Conservation (phyloP, 2,888 invertebrate genomes). For the Leptinotarsa haldemani region DNA sequence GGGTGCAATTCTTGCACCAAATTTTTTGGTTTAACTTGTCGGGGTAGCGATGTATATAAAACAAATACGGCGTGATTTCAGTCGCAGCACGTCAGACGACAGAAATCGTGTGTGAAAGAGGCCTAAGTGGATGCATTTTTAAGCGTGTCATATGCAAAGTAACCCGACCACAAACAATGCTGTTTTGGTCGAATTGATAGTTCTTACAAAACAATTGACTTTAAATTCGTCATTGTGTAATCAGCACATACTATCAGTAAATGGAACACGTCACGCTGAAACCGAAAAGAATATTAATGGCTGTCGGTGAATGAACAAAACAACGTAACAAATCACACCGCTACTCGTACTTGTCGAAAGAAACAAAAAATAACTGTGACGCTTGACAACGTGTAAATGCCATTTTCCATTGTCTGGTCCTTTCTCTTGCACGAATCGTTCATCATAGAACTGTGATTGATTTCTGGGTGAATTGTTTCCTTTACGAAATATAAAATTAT, state of each 20-base stretch:
- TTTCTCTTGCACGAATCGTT: neutral
- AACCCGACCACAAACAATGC: conserved; percentile 5
- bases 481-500: neutral
- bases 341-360: conserved; percentile 14
- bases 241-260: conserved; percentile 9
- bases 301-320: conserved; percentile 1
- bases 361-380: conserved; percentile 8
- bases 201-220: conserved; percentile 14
- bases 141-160: conserved; percentile 2
- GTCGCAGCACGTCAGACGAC: no score
- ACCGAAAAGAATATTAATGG: neutral
- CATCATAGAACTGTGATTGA: neutral
- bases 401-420: neutral
- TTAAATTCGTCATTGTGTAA: conserved; percentile 10
- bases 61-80: no score
- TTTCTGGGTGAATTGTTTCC: neutral
- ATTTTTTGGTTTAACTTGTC: no score
- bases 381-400: neutral
- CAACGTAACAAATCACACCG: conserved; percentile 12
- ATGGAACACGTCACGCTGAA: conserved; percentile 3
- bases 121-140: neutral
- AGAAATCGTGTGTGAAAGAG: no score
- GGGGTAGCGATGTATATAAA: no score
- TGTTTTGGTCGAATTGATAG: neutral
- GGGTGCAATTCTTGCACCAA: no score